Evolutionary conservation across 2,888 invertebrate species (phyloP).

Genomic region (Diarsia brunnea): DNA sequence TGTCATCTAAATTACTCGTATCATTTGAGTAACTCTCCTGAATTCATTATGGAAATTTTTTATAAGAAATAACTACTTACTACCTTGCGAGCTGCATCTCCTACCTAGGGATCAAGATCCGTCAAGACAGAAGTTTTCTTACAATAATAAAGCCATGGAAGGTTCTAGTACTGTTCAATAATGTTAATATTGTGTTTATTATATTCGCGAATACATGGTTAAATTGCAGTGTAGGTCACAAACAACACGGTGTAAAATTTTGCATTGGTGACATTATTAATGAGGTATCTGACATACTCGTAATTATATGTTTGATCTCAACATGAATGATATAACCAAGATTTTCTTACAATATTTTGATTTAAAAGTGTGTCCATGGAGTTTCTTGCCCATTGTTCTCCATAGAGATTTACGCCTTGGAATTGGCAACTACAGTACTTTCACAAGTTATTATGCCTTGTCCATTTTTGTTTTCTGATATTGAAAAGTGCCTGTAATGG

Average conservation of each 20-base stretch:
- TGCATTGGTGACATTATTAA: slow-evolving; percentile 3
- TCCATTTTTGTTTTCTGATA: too few species aligned
- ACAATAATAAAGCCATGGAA: background rate
- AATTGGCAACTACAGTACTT: too few species aligned
- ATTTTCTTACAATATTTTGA: too few species aligned
- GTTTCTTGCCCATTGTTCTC: too few species aligned
- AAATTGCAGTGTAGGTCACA: slow-evolving; percentile 24
- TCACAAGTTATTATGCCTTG: too few species aligned
- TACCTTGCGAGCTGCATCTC: background rate
- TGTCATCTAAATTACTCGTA: background rate
- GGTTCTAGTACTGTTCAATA: slow-evolving; percentile 13
- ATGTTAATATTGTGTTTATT: slow-evolving; percentile 8
- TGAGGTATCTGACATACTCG: background rate
- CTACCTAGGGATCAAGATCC: background rate
- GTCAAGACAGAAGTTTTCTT: background rate
- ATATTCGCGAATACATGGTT: slow-evolving; percentile 30
- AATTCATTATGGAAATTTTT: background rate
- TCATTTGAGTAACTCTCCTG: background rate
- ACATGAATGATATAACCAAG: too few species aligned
- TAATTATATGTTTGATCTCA: too few species aligned
- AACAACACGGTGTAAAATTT: slow-evolving; percentile 6
- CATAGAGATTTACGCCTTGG: too few species aligned
- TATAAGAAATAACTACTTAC: background rate
- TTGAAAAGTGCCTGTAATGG: too few species aligned
- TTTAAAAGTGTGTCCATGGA: too few species aligned